Base-by-base conservation (phyloP, 64 coral and sea anemone genomes). In the Pocillopora verrucosa region DNA sequence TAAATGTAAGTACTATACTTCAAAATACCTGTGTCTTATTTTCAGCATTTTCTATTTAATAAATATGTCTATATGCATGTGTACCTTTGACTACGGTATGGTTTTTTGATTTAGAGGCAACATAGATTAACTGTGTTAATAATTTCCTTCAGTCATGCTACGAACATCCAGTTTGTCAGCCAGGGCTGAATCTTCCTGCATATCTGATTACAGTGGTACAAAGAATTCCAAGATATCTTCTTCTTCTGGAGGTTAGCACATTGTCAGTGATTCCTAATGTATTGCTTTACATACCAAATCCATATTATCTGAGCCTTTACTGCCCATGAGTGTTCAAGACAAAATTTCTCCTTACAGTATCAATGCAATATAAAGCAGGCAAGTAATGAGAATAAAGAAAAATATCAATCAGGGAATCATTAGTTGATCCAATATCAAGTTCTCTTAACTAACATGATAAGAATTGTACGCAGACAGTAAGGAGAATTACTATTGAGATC, bases 201-300 rank as follows among this genome's bases (percentile, higher is more conserved):
- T 95, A 99, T 77, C 86, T 99, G 20, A 99, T 98, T 34, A 92
- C 93, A 36, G 91, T 93, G 57, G 97, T 99, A 73, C 97, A 99
- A 75, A 99, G 97, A 65, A 99, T 99, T 69, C 97, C 97, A 4
- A 65, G 97, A 68, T 99, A 99, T 87, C 85, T 99, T 30, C 74
- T 99, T 51, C 86, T 99, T 30, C 70, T 99, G 4, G 87, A 89
- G 97, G 95, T 98, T 51, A 0, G 65, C 9, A 41, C 13, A n/a
- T 80, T 16, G 16, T 22, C 9, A 36, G 25, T 65, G 60, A 20
- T 25, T 74, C 74, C 26, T 36, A n/a, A 76, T 22, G 19, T 30
- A 36, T n/a, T 76, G 12, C 13, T 63, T 15, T 63, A 13, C 61
- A 2, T 17, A 17, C 61, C 16, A 63, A 63, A 13, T 63, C 11